Evolutionary conservation across 2,797 vertebrate genomes (phyloP), one percentile per base, ranked within the genome.

Genomic region (Knipowitschia caucasica): DNA sequence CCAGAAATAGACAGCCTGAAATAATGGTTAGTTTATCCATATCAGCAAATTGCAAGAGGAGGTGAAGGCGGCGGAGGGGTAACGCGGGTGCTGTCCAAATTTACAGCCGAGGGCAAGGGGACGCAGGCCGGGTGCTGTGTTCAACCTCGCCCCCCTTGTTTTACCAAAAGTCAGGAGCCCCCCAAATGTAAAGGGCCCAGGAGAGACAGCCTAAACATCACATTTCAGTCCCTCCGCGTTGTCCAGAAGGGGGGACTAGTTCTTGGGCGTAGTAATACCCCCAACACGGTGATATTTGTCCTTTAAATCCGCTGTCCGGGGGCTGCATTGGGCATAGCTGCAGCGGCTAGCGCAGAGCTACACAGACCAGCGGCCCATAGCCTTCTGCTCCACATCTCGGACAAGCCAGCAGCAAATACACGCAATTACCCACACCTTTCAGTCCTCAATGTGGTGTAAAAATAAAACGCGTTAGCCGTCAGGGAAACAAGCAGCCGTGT

Each of bases 21-120:
- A 98, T 98, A 71, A 98, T 94, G 68, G 95, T 98, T 69, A 98
- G 92, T 91, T 97, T 98, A 94, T 98, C 95, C 95, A 98, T 98
- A 71, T 86, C 90, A 66, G 62, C 80, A 50, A 72, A 64, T 55
- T 26, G 43, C 26, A 59, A 66, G 3, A 21, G 12, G 15, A 62
- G 53, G 17, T 18, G 59, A 46, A 42, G 15, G 53, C 38, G 27
- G 55, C 18, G 20, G 12, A 10, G 29, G 15, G 51, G 61, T 9
- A 57, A 44, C 65, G 61, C 2, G 63, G 58, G 56, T 49, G 50
- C 39, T 59, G 67, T 80, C 69, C 71, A 61, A 77, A 63, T 34
- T 43, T 43, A 71, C n/a, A 72, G 52, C 75, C 73, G 62, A 53
- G 54, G 35, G 59, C 26, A 27, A 54, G 52, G 59, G 69, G 55